Conservation (phyloP, 1,140 invertebrate genomes). For the Heliothis subflexa region DNA sequence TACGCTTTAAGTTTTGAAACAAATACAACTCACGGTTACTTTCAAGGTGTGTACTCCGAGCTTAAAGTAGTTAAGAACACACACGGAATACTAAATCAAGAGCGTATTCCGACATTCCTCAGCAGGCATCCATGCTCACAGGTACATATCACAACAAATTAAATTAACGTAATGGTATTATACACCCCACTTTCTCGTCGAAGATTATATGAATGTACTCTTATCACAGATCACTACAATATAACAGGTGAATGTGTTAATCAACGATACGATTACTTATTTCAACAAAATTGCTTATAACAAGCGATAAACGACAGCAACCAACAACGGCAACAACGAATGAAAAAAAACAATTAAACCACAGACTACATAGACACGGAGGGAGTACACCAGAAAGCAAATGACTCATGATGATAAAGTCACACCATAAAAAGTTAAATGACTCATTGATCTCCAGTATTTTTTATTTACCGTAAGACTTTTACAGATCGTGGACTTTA, state of each 20-base stretch:
- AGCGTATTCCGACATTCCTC: conserved; percentile 61
- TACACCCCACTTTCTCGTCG: conserved; percentile 24
- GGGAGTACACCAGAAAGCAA: too few species aligned
- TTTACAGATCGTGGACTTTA: too few species aligned
- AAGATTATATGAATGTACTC: conserved; percentile 28
- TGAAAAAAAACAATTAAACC: conserved; percentile 12
- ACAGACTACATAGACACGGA: neutral
- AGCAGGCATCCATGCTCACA: conserved; percentile 55
- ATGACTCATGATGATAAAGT: too few species aligned
- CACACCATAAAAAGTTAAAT: too few species aligned
- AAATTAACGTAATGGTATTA: conserved; percentile 60
- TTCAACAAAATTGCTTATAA: neutral
- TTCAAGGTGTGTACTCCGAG: conserved; percentile 36
- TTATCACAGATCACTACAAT: neutral
- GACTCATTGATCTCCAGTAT: too few species aligned
- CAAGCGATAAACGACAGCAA: conserved; percentile 36
- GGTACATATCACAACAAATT: conserved; percentile 58
- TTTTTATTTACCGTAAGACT: too few species aligned
- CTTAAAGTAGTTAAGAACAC: conserved; percentile 54
- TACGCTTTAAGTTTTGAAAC: conserved; percentile 39
- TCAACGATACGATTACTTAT: neutral
- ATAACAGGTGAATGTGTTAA: neutral
- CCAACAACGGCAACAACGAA: conserved; percentile 36
- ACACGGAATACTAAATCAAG: conserved; percentile 65
- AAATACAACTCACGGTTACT: conserved; percentile 46